Evolutionary conservation across 1,140 invertebrate genomes (phyloP), one percentile per base, ranked within the genome.

Genomic region (Microplitis mediator): DNA sequence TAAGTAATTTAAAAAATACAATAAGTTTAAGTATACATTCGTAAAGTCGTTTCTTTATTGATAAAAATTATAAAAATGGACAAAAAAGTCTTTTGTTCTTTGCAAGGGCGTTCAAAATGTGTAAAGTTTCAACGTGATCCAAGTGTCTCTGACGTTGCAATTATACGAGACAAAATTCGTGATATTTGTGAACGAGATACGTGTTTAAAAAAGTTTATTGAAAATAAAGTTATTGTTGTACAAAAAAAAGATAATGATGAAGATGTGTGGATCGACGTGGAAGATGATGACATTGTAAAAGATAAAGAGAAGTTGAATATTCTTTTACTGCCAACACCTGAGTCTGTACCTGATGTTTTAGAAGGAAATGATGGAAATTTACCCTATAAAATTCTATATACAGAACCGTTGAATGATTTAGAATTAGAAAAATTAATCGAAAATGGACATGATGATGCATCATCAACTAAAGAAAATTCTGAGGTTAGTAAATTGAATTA

Each of bases 201-300:
- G 9, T 11, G n/a, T 11, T 32, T 60, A 11, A 60, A 60, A 60
- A 16, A 60, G 3, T 31, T 11, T 11, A 60, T 60, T 31, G 58
- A 16, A 11, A 60, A 60, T 34, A 60, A 23, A 60, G 58, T 11
- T 11, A 60, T 60, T 2, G 31, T 60, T 60, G 23, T 60, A 16
- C 58, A 60, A 34, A 60, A 60, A 34, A 60, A 60, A 60, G 58
- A 60, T 60, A 23, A 23, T 60, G 58, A 60, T 31, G 58, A 11
- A 31, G 31, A 60, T 32, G 6, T 60, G 16, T 60, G 58, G 58
- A 16, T 60, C 31, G 58, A 60, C 23, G 31, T 60, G 14, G 58
- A 60, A 31, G 58, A 60, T 31, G 58, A 60, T 23, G 58, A 60
- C 14, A 23, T 16, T 11, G 8, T 60, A 31, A 5, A 23, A 31